Conservation (phyloP, 2,888 invertebrate genomes). For the Himalopsyche tibetana region DNA sequence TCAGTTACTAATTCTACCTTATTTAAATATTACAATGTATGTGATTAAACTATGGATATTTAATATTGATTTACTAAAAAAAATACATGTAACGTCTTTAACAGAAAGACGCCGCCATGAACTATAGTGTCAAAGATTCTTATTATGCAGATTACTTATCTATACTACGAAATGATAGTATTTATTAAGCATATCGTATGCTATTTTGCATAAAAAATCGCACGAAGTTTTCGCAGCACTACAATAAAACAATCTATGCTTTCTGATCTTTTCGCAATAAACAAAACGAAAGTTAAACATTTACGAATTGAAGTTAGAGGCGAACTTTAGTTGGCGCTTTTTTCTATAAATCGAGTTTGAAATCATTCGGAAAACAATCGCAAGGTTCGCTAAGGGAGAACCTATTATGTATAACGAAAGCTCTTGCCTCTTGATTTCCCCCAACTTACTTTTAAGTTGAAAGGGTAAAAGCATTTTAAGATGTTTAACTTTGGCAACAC, state of each 20-base stretch:
- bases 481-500: not conserved
- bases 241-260: not conserved
- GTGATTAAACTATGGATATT: no score
- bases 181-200: no score
- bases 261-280: not conserved
- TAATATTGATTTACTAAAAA: no score
- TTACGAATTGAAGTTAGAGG: not conserved
- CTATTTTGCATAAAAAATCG: no score
- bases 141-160: no score
- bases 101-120: no score
- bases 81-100: no score
- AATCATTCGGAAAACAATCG: constrained; percentile 21
- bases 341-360: constrained; percentile 26
- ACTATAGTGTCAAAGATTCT: no score
- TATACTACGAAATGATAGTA: no score
- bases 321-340: not conserved
- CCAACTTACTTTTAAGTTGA: constrained; percentile 9
- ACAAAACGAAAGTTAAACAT: not conserved
- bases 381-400: not conserved
- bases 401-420: constrained; percentile 8
- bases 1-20: no score
- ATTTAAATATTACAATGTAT: no score
- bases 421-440: constrained; percentile 11
- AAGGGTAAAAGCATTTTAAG: constrained; percentile 31
- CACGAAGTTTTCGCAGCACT: not conserved